phyloP scores from a whole-genome alignment of 2,797 vertebrate genomes.

The Emydoidea blandingii region DNA sequence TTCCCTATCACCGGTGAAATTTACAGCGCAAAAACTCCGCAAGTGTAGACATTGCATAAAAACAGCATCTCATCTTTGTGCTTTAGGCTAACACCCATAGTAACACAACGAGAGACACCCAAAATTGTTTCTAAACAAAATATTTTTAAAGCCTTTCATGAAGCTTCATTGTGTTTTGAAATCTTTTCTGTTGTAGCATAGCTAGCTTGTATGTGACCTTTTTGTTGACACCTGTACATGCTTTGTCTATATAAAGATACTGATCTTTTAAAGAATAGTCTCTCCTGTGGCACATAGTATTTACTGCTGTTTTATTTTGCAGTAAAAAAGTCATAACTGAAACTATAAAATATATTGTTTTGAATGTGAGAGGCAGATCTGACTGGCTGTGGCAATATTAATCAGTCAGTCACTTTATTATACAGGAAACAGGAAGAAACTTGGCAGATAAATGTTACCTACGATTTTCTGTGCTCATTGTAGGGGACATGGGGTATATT shows the following conservation, averaged over 20 bases:
- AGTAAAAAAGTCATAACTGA: not conserved
- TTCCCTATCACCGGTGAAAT: no score
- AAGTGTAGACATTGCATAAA: no score
- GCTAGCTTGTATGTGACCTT: not conserved
- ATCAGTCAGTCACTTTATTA: not conserved
- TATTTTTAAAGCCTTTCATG: not conserved
- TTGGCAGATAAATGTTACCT: not conserved
- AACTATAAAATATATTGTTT: not conserved
- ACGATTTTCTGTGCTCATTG: not conserved
- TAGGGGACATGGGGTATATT: not conserved
- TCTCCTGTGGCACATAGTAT: not conserved
- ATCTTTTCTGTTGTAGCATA: rapidly evolving
- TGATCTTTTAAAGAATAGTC: not conserved
- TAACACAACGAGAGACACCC: not conserved
- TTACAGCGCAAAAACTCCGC: no score
- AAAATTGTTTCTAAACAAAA: not conserved
- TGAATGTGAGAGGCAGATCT: not conserved
- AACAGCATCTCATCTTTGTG: no score
- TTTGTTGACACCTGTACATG: not conserved
- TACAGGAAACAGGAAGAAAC: not conserved
- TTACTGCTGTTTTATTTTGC: not conserved
- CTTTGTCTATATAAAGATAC: not conserved
- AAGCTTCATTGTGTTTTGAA: not conserved
- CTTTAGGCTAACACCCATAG: not conserved
- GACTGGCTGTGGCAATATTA: no score